phyloP scores from a whole-genome alignment of 1,140 invertebrate genomes.

The Orchesella cincta region DNA sequence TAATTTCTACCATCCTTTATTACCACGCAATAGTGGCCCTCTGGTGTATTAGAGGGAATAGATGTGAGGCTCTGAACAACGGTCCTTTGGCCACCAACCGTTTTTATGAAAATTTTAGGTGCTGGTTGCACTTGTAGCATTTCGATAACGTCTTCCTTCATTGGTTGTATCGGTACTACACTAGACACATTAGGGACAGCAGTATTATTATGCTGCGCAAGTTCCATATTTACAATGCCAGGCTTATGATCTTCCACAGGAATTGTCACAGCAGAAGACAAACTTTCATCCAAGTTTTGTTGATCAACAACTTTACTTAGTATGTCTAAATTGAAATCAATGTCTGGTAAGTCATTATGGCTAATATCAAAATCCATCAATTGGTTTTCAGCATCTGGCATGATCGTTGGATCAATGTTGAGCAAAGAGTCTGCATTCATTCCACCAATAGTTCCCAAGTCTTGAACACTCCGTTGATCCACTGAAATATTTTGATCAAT shows the following conservation, averaged over 20 bases:
- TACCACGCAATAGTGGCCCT: slow-evolving; percentile 23
- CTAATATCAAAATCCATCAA: slow-evolving; percentile 7
- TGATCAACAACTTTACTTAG: neutral
- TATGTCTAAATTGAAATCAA: slow-evolving; percentile 13
- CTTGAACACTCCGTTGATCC: neutral
- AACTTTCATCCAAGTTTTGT: neutral
- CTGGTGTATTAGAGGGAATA: too few species aligned
- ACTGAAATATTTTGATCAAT: neutral
- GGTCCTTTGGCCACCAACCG: slow-evolving; percentile 22
- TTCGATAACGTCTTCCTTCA: neutral
- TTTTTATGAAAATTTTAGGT: slow-evolving; percentile 35
- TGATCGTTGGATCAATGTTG: neutral
- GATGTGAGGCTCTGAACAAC: slow-evolving; percentile 17
- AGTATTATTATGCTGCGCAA: neutral
- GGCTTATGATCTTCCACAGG: too few species aligned
- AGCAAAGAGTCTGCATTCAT: neutral
- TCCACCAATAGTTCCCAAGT: neutral
- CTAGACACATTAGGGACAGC: neutral
- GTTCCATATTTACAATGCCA: neutral
- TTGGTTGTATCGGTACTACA: neutral
- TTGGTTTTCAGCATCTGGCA: neutral
- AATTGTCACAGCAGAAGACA: too few species aligned
- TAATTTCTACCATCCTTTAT: slow-evolving; percentile 39
- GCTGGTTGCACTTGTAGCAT: neutral
- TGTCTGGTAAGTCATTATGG: neutral